Evolutionary conservation across 1,140 invertebrate species (phyloP).

Genomic region (Drosophila repletoides): DNA sequence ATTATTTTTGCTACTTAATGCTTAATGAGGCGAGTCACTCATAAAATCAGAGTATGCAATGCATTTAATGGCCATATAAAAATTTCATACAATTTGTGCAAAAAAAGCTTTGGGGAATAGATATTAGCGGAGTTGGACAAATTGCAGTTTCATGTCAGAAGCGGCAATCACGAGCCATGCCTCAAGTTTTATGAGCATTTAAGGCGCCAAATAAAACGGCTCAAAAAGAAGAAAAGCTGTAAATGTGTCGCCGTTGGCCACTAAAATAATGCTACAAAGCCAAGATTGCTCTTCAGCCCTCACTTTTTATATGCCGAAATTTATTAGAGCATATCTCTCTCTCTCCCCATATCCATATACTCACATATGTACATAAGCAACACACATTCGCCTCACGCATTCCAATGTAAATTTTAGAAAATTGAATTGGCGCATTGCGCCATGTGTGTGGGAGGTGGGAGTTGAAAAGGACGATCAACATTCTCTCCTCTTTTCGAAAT

Average conservation of each 20-base stretch:
- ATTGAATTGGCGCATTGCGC: conserved; percentile 65
- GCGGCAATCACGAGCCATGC: conserved; percentile 40
- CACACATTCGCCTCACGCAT: conserved; percentile 21
- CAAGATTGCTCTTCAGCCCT: too few species aligned
- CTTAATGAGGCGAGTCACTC: too few species aligned
- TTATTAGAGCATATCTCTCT: too few species aligned
- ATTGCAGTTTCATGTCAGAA: conserved; percentile 62
- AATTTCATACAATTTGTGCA: conserved; percentile 28
- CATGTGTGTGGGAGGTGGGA: conserved; percentile 4
- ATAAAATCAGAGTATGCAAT: neutral
- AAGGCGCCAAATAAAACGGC: conserved; percentile 52
- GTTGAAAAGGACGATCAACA: too few species aligned
- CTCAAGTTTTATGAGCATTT: conserved; percentile 59
- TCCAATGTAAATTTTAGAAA: conserved; percentile 44
- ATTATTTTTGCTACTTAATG: too few species aligned
- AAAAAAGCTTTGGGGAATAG: conserved; percentile 35
- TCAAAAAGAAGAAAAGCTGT: conserved; percentile 40
- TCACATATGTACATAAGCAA: too few species aligned
- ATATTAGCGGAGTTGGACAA: conserved; percentile 42
- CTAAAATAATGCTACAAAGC: neutral
- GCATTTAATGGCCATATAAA: conserved; percentile 5
- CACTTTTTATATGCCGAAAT: too few species aligned
- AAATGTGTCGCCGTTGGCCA: conserved; percentile 28
- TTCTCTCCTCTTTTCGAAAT: neutral
- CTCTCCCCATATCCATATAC: too few species aligned